Evolutionary conservation across 1,140 invertebrate genomes (phyloP), one percentile per base, ranked within the genome.

Genomic region (Neodiprion lecontei): DNA sequence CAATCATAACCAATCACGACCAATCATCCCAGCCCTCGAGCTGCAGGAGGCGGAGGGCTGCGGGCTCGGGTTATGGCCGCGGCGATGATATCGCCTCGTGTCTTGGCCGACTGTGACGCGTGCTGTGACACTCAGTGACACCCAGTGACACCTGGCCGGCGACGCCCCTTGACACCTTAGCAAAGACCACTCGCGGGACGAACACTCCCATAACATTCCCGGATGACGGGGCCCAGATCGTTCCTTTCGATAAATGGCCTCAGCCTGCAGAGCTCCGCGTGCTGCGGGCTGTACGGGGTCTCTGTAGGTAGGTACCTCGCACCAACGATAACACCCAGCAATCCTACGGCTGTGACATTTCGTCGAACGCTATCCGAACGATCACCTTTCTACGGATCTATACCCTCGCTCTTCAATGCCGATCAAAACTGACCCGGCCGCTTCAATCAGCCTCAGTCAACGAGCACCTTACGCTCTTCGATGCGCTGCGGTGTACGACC

Each of bases 201-300:
- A 85, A 84, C 86, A 86, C 86, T 86, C 85, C 86, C 84, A 88
- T 61, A 61, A 61, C 85, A 88, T 88, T 88, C 86, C 76, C 82
- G 80, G 80, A 88, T 87, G 86, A 87, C 86, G 83, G 83, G 81
- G 83, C 53, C 53, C 53, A 83, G 84, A 86, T 87, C 79, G 77
- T 74, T 73, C 76, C 76, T 72, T 69, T 74, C 76, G 85, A 87
- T 87, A 87, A 79, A 14, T 23, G 68, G 47, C 61, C 61, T 14
- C 61, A 66, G 21, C 61, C 14, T 21, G 2, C 61, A 66, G 61
- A 66, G 61, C 14, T n/a, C 14, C 61, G 14, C 14, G 14, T 3
- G 14, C 61, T 66, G 61, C 61, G 0, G 21, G 61, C 61, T 66
- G 61, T 70, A 49, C 12, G 7, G 48, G 49, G 69, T 50, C 21